Conservation (phyloP, 2,113 vertebrate genomes). For the Calyptommatus sinebrachiatus region DNA sequence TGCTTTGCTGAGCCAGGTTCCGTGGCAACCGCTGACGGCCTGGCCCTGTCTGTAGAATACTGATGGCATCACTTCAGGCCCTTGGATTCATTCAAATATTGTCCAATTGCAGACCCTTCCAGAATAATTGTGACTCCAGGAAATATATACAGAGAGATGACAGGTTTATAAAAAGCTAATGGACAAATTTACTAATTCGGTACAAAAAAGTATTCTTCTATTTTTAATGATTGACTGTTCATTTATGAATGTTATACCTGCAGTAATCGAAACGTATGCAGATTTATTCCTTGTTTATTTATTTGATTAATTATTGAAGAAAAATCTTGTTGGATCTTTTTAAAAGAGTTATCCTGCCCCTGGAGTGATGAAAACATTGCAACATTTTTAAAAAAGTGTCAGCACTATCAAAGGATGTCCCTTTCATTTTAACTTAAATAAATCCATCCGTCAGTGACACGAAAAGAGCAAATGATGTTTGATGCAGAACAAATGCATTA, state of each 20-base stretch:
- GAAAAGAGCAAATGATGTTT: conserved; percentile 48
- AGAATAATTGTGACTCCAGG: no score
- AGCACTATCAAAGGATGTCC: not conserved
- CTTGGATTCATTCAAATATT: no score
- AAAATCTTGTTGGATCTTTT: not conserved
- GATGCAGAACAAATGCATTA: conserved; percentile 34
- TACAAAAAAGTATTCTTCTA: not conserved
- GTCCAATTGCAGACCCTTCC: no score
- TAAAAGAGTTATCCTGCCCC: not conserved
- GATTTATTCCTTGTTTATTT: not conserved
- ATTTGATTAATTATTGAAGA: not conserved
- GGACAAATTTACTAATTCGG: not conserved
- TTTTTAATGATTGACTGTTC: not conserved
- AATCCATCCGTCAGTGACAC: conserved; percentile 31
- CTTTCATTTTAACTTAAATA: conserved; percentile 39
- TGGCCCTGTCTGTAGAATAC: no score
- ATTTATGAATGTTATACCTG: conserved; percentile 10
- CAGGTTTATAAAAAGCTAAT: not conserved
- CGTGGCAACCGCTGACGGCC: no score
- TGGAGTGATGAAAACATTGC: not conserved
- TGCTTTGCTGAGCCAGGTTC: no score
- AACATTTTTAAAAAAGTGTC: conserved; percentile 20
- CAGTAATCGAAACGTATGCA: conserved; percentile 27
- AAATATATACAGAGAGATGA: no score
- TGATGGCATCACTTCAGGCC: no score